These are phyloP conservation scores for Saturnia pavonia DNA, from an alignment of 2,888 invertebrate genomes.

Conservation along the genomic window DNA sequence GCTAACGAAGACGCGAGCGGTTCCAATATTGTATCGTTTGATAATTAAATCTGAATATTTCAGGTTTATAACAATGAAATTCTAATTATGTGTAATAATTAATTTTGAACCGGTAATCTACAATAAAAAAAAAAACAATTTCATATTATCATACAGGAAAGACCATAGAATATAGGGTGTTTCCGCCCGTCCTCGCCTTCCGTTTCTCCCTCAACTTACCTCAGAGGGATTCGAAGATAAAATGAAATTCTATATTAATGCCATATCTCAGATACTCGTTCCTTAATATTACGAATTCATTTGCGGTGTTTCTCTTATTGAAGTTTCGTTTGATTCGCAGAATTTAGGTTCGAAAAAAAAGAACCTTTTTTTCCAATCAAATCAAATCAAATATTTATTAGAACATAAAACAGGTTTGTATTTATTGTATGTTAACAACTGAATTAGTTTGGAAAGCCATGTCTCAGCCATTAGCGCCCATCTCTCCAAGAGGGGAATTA, in stretches of 20 bases:
- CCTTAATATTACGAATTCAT: slow-evolving; percentile 30
- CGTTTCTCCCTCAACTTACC: slow-evolving; percentile 2
- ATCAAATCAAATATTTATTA: no score
- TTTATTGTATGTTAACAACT: no score
- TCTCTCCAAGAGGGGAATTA: no score
- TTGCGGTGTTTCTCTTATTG: slow-evolving; percentile 15
- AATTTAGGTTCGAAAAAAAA: background rate
- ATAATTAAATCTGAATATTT: no score
- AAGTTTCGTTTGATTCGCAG: slow-evolving; percentile 4
- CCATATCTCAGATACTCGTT: slow-evolving; percentile 24
- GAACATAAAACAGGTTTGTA: no score
- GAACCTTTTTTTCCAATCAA: background rate
- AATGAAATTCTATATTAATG: slow-evolving; percentile 36
- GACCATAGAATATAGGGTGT: background rate
- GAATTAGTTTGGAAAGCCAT: no score
- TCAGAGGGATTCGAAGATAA: slow-evolving; percentile 15
- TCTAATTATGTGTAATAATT: background rate
- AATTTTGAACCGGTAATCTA: background rate
- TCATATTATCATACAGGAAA: background rate
- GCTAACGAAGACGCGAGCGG: no score
- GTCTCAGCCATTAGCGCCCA: no score
- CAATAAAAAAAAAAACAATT: background rate
- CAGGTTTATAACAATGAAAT: background rate
- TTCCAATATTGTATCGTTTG: no score
- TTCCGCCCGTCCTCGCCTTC: background rate